phyloP scores from a whole-genome alignment of 2,797 vertebrate species.

The Cygnus olor region DNA sequence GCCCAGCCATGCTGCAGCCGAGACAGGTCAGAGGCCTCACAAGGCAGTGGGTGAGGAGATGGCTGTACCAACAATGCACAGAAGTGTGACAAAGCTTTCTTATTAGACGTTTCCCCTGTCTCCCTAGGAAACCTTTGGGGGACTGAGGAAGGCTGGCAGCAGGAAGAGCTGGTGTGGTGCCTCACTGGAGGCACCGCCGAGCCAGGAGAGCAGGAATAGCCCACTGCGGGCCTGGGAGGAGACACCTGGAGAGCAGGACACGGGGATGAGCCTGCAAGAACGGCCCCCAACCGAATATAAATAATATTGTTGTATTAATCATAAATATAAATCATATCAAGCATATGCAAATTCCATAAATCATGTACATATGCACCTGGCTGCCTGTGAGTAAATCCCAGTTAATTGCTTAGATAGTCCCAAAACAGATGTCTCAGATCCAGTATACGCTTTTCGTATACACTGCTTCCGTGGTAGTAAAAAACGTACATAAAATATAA shows the following conservation, averaged over 20 bases:
- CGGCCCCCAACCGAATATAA: background rate
- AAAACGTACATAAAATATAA: background rate
- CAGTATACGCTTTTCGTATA: background rate
- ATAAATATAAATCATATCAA: background rate
- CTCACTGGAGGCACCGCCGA: background rate
- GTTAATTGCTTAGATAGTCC: background rate
- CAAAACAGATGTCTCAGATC: background rate
- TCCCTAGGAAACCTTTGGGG: background rate
- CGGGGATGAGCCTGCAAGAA: background rate
- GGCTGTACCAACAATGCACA: no score
- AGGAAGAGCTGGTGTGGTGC: rapidly evolving
- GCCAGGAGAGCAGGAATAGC: background rate
- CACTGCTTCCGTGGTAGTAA: background rate
- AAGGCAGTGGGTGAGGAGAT: no score
- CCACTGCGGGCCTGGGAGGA: rapidly evolving
- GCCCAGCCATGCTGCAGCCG: no score
- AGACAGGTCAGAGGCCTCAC: no score
- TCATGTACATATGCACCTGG: background rate
- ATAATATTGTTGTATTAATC: background rate
- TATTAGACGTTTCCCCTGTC: background rate
- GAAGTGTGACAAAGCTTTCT: background rate
- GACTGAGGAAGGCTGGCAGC: background rate
- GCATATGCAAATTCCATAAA: background rate
- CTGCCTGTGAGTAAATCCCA: background rate
- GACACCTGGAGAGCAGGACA: background rate